Conservation (phyloP, 2,888 invertebrate species). For the Rutpela maculata region DNA sequence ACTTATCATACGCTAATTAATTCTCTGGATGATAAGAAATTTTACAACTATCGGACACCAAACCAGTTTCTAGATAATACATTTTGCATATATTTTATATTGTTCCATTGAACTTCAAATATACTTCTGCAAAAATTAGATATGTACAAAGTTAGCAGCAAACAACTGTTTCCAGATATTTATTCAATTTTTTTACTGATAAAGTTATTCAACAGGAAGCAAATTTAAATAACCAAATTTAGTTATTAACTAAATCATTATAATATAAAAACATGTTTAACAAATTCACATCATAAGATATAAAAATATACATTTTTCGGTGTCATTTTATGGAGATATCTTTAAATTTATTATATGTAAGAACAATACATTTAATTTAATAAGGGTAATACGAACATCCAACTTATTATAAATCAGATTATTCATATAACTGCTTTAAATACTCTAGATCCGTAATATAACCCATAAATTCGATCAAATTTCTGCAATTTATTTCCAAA, state of each 20-base stretch:
- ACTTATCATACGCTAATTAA: conserved; percentile 26
- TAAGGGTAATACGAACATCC: no score
- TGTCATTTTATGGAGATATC: background rate
- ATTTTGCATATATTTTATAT: conserved; percentile 18
- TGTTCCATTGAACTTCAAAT: conserved; percentile 8
- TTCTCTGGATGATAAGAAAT: conserved; percentile 26
- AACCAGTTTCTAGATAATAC: background rate
- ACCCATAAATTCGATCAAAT: no score
- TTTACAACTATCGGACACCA: conserved; percentile 8
- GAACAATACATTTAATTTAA: no score
- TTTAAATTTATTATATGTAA: no score
- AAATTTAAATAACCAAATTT: conserved; percentile 18
- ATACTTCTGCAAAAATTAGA: background rate
- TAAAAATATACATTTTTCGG: background rate
- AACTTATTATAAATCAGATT: no score
- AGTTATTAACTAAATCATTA: conserved; percentile 21
- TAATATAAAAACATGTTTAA: background rate
- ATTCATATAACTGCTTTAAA: no score
- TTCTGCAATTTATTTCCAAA: no score
- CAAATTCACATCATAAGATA: background rate
- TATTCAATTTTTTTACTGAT: conserved; percentile 13
- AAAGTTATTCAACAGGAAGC: conserved; percentile 10
- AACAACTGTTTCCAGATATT: background rate
- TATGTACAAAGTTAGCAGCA: background rate
- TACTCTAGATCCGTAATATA: no score